Evolutionary conservation across 2,113 vertebrate species (phyloP), one percentile per base, ranked within the genome.

Genomic region (Hystrix cristata): DNA sequence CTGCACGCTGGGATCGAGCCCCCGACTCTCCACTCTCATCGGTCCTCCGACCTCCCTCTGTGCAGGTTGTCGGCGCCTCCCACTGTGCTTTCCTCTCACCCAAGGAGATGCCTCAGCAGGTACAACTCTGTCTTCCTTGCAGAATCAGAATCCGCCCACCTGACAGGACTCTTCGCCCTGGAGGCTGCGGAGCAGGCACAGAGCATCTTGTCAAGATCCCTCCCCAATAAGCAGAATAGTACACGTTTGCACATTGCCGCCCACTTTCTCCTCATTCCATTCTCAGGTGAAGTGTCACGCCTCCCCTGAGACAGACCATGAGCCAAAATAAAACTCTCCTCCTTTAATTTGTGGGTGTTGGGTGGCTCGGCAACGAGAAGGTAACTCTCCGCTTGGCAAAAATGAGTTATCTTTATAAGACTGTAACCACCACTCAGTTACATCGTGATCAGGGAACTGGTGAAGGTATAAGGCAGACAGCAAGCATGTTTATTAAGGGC

Each of bases 181-280:
- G 95, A 29, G 1, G 38, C 46, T 16, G 53, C 31, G 16, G 6
- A 71, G 31, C 76, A 82, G 27, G 90, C 48, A 25, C 82, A 93
- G 15, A 83, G 57, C 93, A 91, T 91, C 62, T 43, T 79, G 25
- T 91, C 95, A 15, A 78, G 74, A 93, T 76, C 38, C 81, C 60
- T 81, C 65, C 81, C 1, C 43, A 74, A 11, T 83, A 74, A 18
- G 59, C 34, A 38, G 76, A 46, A 12, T 31, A 79, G 55, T 87
- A 6, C 34, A 9, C 0, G 16, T 38, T 80, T 9, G 0, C 90
- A 93, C 27, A 16, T 27, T 38, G 38, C 38, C 38, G 2, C 2
- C 38, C 38, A 38, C 38, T 38, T 38, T 38, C 38, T 38, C 38
- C 38, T 38, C 38, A 38, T 38, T 38, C 38, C 38, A 38, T 38